Conservation (phyloP, 2,888 invertebrate genomes). For the Pteria penguin region DNA sequence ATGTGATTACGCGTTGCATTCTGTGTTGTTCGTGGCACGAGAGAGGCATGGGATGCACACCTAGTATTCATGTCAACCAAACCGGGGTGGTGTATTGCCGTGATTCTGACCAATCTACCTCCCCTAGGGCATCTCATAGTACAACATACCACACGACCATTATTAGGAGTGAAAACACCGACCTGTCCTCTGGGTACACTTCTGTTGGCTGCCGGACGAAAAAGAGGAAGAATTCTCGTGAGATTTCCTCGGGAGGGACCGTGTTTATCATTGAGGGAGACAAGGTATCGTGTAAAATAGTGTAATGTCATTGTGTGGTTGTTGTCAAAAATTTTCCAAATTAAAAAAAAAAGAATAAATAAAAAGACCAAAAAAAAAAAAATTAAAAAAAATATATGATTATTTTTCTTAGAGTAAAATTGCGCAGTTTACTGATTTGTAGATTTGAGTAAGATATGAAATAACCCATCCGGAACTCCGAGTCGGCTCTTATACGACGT, state of each 20-base stretch:
- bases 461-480: too few species aligned
- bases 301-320: too few species aligned
- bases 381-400: too few species aligned
- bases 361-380: too few species aligned
- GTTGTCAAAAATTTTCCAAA: too few species aligned
- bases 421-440: too few species aligned
- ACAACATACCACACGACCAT: slow-evolving; percentile 54
- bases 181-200: slow-evolving; percentile 44
- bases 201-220: slow-evolving; percentile 35
- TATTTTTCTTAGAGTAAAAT: too few species aligned
- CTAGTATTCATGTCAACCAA: slow-evolving; percentile 77
- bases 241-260: not conserved
- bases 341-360: too few species aligned
- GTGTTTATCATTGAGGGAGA: slow-evolving; percentile 23
- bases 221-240: not conserved
- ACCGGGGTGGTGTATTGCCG: slow-evolving; percentile 76
- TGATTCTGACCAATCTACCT: slow-evolving; percentile 74
- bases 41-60: slow-evolving; percentile 77
- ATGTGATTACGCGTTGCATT: too few species aligned
- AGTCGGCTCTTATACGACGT: too few species aligned
- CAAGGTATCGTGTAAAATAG: too few species aligned
- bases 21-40: slow-evolving; percentile 9
- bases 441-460: too few species aligned
- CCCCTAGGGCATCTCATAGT: slow-evolving; percentile 63
- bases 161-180: slow-evolving; percentile 49